Conservation (phyloP, 1,140 invertebrate genomes). For the Himalopsyche phryganea region DNA sequence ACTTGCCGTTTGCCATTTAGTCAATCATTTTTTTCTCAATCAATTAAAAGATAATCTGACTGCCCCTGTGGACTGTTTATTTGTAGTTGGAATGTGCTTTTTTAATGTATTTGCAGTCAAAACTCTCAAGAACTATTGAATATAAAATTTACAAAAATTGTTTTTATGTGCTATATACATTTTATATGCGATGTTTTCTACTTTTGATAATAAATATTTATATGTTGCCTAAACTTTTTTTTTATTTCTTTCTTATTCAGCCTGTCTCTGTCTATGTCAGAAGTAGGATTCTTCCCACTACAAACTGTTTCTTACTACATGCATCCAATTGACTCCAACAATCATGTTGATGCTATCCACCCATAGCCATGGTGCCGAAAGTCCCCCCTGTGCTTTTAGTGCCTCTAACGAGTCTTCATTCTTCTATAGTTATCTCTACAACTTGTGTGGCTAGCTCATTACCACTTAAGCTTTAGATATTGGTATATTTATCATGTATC, state of each 20-base stretch:
- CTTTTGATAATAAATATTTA: conserved; percentile 26
- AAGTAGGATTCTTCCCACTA: too few relatives aligned
- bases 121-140: conserved; percentile 30
- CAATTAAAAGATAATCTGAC: conserved; percentile 27
- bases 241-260: not conserved
- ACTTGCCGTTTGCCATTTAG: conserved; percentile 26
- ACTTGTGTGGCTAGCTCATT: too few relatives aligned
- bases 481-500: too few relatives aligned
- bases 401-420: too few relatives aligned
- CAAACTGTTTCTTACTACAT: too few relatives aligned
- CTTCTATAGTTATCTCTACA: too few relatives aligned
- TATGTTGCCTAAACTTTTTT: not conserved
- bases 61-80: conserved; percentile 30
- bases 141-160: conserved; percentile 7
- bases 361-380: too few relatives aligned
- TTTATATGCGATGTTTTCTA: conserved; percentile 20
- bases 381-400: too few relatives aligned
- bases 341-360: too few relatives aligned
- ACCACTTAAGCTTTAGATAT: too few relatives aligned
- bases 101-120: conserved; percentile 33
- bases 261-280: too few relatives aligned
- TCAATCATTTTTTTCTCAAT: conserved; percentile 32
- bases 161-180: conserved; percentile 11
- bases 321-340: too few relatives aligned
- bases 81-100: conserved; percentile 33